phyloP scores from a whole-genome alignment of 2,888 invertebrate species.

The Rapana venosa region DNA sequence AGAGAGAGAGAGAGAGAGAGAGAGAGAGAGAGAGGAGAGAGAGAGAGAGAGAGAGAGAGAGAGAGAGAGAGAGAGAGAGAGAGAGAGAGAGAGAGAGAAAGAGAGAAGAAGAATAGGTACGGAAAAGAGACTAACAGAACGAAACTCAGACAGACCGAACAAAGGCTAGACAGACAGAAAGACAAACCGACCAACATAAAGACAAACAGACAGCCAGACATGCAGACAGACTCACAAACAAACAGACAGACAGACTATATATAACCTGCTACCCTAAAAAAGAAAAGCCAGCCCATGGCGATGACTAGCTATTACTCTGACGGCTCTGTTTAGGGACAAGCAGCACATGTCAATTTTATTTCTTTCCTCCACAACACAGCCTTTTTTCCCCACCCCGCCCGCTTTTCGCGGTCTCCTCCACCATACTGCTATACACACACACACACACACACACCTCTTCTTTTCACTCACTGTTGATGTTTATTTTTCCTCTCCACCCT shows the following conservation, averaged over 20 bases:
- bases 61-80: not conserved
- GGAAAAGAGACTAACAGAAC: not conserved
- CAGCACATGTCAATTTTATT: not conserved
- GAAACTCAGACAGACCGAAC: not conserved
- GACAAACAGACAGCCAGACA: not conserved
- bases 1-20: not conserved
- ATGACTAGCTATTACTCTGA: too few relatives aligned
- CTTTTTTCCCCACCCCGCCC: not conserved
- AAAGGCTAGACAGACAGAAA: not conserved
- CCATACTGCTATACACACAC: not conserved
- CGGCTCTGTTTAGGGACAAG: not conserved
- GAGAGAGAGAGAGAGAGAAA: not conserved
- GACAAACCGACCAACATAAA: not conserved
- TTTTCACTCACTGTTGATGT: not conserved
- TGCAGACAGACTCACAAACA: not conserved
- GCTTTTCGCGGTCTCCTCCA: not conserved
- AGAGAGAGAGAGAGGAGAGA: not conserved
- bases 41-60: not conserved
- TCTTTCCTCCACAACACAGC: not conserved
- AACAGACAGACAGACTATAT: too few relatives aligned
- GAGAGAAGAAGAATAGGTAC: not conserved
- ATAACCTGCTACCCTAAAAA: too few relatives aligned
- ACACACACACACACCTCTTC: too few relatives aligned
- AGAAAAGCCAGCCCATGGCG: too few relatives aligned
- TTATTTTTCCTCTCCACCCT: slow-evolving; percentile 1